A percentile compares a stretch with the other conserved stretches of the same genome.
These are phyloP conservation scores for Vanessa cardui DNA, from an alignment of 2,888 invertebrate genomes.

Conservation along the genomic window DNA sequence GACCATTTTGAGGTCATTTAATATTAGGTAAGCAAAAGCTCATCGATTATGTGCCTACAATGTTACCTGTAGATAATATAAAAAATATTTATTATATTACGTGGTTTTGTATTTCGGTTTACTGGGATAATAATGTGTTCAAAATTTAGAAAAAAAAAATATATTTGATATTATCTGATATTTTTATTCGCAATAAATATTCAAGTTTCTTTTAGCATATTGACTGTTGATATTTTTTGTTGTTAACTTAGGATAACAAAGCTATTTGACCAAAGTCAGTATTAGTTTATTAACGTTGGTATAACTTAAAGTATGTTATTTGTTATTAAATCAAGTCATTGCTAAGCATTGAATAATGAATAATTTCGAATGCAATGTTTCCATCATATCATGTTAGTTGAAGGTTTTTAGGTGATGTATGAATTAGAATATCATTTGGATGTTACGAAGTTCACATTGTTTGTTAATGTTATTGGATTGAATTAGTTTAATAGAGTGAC, in stretches of 20 bases:
- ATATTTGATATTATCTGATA: slow-evolving; percentile 76
- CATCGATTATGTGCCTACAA: slow-evolving; percentile 80
- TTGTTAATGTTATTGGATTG: slow-evolving; percentile 81
- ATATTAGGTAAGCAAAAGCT: slow-evolving; percentile 68
- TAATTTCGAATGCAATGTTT: slow-evolving; percentile 67
- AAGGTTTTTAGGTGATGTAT: slow-evolving; percentile 66
- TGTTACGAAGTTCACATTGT: slow-evolving; percentile 72
- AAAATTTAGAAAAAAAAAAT: slow-evolving; percentile 63
- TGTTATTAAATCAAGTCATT: slow-evolving; percentile 71
- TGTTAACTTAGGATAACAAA: slow-evolving; percentile 81
- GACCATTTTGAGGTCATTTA: slow-evolving; percentile 33
- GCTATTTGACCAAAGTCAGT: slow-evolving; percentile 84
- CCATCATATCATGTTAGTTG: slow-evolving; percentile 71
- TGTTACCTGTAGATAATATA: slow-evolving; percentile 79
- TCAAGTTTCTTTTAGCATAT: slow-evolving; percentile 75
- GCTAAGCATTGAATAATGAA: slow-evolving; percentile 62
- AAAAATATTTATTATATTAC: slow-evolving; percentile 63
- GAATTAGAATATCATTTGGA: slow-evolving; percentile 61
- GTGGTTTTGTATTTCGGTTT: slow-evolving; percentile 59
- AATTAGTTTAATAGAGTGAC: slow-evolving; percentile 79
- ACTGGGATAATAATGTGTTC: slow-evolving; percentile 77
- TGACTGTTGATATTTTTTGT: slow-evolving; percentile 77
- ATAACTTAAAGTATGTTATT: slow-evolving; percentile 59
- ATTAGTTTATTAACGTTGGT: slow-evolving; percentile 75
- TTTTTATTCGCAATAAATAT: slow-evolving; percentile 74